Base-by-base conservation (phyloP, 2,797 vertebrate species). In the Rhinichthys osculus region DNA sequence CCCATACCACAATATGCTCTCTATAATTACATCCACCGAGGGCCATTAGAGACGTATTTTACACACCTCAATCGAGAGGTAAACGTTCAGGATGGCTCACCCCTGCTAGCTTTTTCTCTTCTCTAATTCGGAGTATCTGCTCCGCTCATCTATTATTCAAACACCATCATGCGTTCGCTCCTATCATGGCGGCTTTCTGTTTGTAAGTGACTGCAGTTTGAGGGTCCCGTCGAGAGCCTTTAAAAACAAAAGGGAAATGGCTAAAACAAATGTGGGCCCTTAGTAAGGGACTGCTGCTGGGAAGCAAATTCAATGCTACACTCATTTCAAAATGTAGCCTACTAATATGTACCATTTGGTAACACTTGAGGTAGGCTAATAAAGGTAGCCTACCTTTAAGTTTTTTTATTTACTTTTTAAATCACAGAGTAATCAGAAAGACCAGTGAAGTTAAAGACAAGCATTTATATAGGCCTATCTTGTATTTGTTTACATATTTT, bases 1-100 rank as follows among this genome's bases (percentile, higher is more conserved):
- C 21, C 85, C 90, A 89, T 88, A 86, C 86, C 80, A 82, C 85
- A 74, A 83, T 62, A 73, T 17, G 52, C 73, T 88, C 57, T 38
- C 38, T 38, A 38, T 92, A 92, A 92, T 92, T 90, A 88, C 90
- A 90, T 92, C 91, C 92, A 90, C 57, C 7, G 92, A 92, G 91
- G 82, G 87, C 90, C 57, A 89, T 94, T 90, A 92, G 88, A 35
- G 62, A 87, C 50, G 27, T 19, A 78, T 78, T 85, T 84, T 59
- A 86, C 86, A 89, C 72, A 50, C 81, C 73, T 85, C 5, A 82
- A 86, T 91, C 90, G 87, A 91, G 91, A 87, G 81, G 89, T 83
- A 89, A 87, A 89, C 19, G 27, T 69, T 66, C 40, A 44, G 19
- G 57, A 81, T 73, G 73, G 67, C 16, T 44, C 30, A 44, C 62